Evolutionary conservation across 2,797 vertebrate genomes (phyloP).

Genomic region (Hirundo rustica): DNA sequence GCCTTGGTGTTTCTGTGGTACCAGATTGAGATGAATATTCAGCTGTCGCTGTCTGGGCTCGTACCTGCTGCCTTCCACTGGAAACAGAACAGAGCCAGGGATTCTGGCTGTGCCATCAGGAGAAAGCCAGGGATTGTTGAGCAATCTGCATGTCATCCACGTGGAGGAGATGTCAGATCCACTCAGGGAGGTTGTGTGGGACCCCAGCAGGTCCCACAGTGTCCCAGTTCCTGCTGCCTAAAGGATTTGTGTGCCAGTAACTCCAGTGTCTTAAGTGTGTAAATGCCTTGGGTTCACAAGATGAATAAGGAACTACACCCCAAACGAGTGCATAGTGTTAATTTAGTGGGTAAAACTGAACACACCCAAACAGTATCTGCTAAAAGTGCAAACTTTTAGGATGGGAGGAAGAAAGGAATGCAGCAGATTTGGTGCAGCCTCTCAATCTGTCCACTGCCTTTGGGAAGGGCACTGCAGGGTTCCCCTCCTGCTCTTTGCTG

Average conservation of each 20-base stretch:
- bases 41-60: neutral
- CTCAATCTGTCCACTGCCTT: neutral
- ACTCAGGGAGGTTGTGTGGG: neutral
- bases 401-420: neutral
- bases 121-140: neutral
- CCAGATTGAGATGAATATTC: neutral
- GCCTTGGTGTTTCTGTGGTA: neutral
- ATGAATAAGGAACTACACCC: neutral
- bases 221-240: neutral
- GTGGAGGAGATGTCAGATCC: neutral
- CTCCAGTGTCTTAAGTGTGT: neutral
- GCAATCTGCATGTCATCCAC: neutral
- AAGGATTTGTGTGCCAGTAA: neutral
- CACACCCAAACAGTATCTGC: neutral
- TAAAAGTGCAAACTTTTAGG: neutral
- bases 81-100: neutral
- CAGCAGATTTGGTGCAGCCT: neutral
- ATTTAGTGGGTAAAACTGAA: neutral
- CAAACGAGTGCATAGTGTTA: neutral
- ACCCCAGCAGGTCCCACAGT: neutral
- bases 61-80: neutral
- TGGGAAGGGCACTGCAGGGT: neutral
- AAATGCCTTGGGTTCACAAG: neutral
- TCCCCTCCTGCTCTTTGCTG: neutral
- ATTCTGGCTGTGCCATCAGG: neutral